These are phyloP conservation scores for Papilio protenor DNA, from an alignment of 2,888 invertebrate genomes.

Conservation along the genomic window DNA sequence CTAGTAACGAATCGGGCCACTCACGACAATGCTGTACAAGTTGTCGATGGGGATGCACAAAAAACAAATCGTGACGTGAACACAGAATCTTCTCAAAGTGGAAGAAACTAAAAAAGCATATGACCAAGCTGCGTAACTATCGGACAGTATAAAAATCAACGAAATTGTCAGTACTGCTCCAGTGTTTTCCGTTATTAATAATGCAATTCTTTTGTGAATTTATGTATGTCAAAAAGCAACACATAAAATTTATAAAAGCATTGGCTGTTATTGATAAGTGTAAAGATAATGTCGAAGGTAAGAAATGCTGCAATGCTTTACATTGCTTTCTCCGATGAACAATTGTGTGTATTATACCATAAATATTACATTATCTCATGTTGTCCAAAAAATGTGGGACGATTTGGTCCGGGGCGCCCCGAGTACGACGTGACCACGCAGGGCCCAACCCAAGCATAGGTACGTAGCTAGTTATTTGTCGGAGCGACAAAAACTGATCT, in stretches of 20 bases:
- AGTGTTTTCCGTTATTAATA: neutral
- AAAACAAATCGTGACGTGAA: constrained; percentile 73
- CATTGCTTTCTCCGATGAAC: constrained; percentile 43
- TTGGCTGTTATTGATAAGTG: constrained; percentile 2
- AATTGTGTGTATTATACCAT: constrained; percentile 46
- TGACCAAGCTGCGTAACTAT: constrained; percentile 51
- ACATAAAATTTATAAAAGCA: neutral
- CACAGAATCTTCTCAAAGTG: constrained; percentile 56
- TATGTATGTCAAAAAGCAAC: neutral
- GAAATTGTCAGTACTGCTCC: neutral
- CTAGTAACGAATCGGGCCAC: constrained; percentile 74
- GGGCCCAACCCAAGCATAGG: constrained; percentile 49
- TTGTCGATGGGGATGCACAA: constrained; percentile 67
- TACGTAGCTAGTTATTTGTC: constrained; percentile 45
- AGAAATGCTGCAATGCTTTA: constrained; percentile 21
- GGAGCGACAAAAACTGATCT: constrained; percentile 74
- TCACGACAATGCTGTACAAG: constrained; percentile 72
- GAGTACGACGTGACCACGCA: constrained; percentile 65
- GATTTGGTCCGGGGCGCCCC: constrained; percentile 60
- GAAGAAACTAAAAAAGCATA: constrained; percentile 34
- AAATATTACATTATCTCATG: constrained; percentile 51
- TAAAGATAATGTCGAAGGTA: constrained; percentile 7
- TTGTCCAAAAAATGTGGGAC: constrained; percentile 51
- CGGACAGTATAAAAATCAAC: constrained; percentile 34
- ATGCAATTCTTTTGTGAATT: neutral